Evolutionary conservation across 2,888 invertebrate species (phyloP).

Genomic region (Germaria angustata): DNA sequence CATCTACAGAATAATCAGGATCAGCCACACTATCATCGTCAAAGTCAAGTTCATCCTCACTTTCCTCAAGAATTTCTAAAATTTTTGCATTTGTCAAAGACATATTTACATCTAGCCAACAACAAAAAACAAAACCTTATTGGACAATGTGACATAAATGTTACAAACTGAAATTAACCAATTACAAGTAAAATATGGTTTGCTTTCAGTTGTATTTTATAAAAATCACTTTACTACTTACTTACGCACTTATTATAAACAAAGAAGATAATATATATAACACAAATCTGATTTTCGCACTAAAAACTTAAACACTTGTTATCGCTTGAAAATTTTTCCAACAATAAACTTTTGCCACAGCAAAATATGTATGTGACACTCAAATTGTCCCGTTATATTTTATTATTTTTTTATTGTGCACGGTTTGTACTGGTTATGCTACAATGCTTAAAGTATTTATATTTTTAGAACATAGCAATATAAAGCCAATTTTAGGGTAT

Average conservation of each 20-base stretch:
- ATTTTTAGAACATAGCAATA: background rate
- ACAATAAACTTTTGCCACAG: constrained; percentile 10
- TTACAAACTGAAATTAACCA: background rate
- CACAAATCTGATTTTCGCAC: constrained; percentile 29
- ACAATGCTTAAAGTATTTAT: constrained; percentile 7
- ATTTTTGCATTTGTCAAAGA: constrained; percentile 8
- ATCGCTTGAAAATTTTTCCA: constrained; percentile 5
- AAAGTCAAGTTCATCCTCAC: constrained; percentile 10
- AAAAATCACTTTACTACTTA: constrained; percentile 21
- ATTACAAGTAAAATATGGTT: constrained; percentile 7
- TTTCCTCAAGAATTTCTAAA: constrained; percentile 13
- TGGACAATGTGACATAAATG: constrained; percentile 26
- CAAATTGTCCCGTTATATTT: constrained; percentile 24
- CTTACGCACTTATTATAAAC: constrained; percentile 13
- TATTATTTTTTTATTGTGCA: background rate
- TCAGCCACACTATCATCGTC: constrained; percentile 23
- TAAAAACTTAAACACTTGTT: constrained; percentile 21
- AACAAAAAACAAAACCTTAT: too few species aligned
- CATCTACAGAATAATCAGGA: background rate
- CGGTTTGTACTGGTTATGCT: constrained; percentile 14
- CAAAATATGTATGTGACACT: background rate
- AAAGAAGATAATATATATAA: constrained; percentile 15
- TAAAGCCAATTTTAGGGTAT: background rate
- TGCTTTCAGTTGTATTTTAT: constrained; percentile 5
- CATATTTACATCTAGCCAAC: background rate